phyloP scores from a whole-genome alignment of 2,797 vertebrate genomes.

The Anabacerthia variegaticeps region DNA sequence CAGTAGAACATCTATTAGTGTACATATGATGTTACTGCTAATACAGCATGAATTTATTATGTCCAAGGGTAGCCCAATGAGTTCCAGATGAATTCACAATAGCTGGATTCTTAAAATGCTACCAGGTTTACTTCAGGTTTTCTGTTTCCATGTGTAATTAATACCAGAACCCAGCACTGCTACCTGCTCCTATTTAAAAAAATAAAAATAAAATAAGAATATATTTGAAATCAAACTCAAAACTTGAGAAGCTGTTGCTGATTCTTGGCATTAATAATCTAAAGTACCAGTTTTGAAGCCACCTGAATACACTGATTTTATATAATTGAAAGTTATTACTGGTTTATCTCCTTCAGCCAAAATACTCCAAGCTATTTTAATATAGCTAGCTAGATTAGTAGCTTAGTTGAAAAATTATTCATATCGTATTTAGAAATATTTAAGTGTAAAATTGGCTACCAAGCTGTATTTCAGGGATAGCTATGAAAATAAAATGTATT shows the following conservation, averaged over 20 bases:
- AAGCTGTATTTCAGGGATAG: background rate
- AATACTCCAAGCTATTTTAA: background rate
- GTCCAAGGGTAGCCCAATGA: slow-evolving; percentile 45
- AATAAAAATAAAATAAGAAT: background rate
- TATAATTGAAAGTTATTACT: background rate
- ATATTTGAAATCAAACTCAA: background rate
- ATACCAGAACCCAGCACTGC: slow-evolving; percentile 24
- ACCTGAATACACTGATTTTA: background rate
- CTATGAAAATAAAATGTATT: background rate
- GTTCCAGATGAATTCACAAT: slow-evolving; percentile 61
- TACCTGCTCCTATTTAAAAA: slow-evolving; percentile 1
- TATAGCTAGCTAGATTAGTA: background rate
- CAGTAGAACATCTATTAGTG: slow-evolving; percentile 57
- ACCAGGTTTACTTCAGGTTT: slow-evolving; percentile 49
- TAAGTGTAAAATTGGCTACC: background rate
- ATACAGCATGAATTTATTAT: slow-evolving; percentile 64
- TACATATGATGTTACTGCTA: slow-evolving; percentile 51
- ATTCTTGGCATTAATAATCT: background rate
- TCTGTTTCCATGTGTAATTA: slow-evolving; percentile 53
- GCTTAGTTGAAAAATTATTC: background rate
- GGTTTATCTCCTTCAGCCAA: background rate
- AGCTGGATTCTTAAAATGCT: slow-evolving; percentile 65
- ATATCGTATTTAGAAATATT: background rate
- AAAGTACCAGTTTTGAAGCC: background rate
- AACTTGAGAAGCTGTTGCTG: background rate